These are phyloP conservation scores for Ecdyonurus torrentis DNA, from an alignment of 2,888 invertebrate genomes.

Conservation along the genomic window DNA sequence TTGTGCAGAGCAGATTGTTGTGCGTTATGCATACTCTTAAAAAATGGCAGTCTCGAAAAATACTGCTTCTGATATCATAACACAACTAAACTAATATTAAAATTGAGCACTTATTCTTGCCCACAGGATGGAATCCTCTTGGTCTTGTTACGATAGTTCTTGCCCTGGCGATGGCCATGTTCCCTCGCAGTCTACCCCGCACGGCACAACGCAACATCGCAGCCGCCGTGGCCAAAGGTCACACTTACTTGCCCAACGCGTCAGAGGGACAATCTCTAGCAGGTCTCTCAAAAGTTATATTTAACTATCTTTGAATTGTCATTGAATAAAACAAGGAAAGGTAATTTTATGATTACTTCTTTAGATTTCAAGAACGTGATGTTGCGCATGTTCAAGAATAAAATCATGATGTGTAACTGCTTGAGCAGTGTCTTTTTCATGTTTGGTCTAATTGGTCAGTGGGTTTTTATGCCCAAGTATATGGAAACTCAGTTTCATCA, in stretches of 20 bases:
- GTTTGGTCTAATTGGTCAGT: constrained; percentile 27
- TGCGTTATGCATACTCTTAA: too few species aligned
- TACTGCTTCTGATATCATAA: too few species aligned
- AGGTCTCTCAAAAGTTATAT: background rate
- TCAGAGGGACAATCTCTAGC: background rate
- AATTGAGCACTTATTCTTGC: too few species aligned
- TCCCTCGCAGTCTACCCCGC: constrained; percentile 24
- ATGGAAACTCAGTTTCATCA: constrained; percentile 34
- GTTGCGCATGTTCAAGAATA: constrained; percentile 24
- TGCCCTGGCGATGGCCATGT: constrained; percentile 23
- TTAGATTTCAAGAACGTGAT: constrained; percentile 20
- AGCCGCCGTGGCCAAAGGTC: background rate
- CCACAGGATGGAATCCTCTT: constrained; percentile 18
- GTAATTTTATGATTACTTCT: background rate
- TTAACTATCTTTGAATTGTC: too few species aligned
- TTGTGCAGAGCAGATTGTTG: too few species aligned
- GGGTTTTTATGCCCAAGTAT: constrained; percentile 35
- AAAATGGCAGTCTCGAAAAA: too few species aligned
- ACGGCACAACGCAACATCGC: constrained; percentile 6
- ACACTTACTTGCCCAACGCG: background rate
- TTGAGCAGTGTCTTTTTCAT: constrained; percentile 28
- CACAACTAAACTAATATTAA: too few species aligned
- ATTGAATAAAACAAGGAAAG: background rate
- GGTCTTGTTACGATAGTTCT: constrained; percentile 19
- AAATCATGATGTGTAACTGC: constrained; percentile 27